A percentile compares a stretch with the other conserved stretches of the same genome.
These are phyloP conservation scores for Megalurothrips usitatus DNA, from an alignment of 2,888 invertebrate species.

Conservation along the genomic window DNA sequence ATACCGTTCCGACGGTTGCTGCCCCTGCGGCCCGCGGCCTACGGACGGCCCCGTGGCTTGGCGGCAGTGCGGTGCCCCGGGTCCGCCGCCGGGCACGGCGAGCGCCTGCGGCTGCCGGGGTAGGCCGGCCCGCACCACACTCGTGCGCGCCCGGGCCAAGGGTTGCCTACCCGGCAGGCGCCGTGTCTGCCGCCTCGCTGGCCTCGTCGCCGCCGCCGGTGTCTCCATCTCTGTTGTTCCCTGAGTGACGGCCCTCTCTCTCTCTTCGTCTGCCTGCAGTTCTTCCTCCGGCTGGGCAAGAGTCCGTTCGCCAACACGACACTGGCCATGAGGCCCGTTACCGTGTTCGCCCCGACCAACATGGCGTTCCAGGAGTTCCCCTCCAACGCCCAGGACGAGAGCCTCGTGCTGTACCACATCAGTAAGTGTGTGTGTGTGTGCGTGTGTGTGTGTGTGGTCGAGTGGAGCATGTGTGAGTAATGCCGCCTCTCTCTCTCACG, in stretches of 20 bases:
- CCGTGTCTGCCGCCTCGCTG: too few relatives aligned
- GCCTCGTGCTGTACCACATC: conserved; percentile 73
- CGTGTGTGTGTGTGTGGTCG: neutral
- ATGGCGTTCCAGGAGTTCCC: conserved; percentile 73
- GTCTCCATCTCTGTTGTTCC: too few relatives aligned
- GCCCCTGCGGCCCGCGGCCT: too few relatives aligned
- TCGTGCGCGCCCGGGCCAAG: too few relatives aligned
- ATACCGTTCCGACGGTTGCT: too few relatives aligned
- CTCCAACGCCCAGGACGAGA: conserved; percentile 52
- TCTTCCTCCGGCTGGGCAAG: conserved; percentile 67
- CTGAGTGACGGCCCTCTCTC: neutral
- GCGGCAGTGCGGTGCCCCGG: too few relatives aligned
- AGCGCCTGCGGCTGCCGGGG: too few relatives aligned
- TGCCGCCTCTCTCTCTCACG: conserved; percentile 35
- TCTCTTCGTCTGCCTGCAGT: conserved; percentile 59
- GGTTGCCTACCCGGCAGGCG: too few relatives aligned
- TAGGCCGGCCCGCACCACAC: too few relatives aligned
- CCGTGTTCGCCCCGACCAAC: conserved; percentile 86
- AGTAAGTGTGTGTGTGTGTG: conserved; percentile 56
- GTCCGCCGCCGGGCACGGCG: too few relatives aligned
- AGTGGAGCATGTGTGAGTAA: neutral
- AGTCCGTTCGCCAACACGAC: conserved; percentile 69
- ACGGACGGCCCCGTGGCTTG: too few relatives aligned
- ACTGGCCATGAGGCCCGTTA: conserved; percentile 67
- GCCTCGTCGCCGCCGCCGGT: too few relatives aligned